These are phyloP conservation scores for Troides helena DNA, from an alignment of 2,888 invertebrate species.

Conservation along the genomic window DNA sequence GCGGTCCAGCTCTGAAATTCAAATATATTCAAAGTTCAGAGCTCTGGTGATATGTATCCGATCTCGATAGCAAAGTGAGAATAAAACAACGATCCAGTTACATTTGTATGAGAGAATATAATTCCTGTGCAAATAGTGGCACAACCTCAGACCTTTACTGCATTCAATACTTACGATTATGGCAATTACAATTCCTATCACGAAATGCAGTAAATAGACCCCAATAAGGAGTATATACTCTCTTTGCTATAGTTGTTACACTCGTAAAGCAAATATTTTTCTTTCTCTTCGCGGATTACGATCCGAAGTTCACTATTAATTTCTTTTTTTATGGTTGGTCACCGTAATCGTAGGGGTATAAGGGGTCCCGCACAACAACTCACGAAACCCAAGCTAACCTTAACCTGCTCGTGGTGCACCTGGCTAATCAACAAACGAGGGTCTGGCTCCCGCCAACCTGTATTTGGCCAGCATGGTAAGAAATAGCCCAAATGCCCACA, in stretches of 20 bases:
- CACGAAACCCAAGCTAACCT: too few species aligned
- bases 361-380: too few species aligned
- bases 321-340: too few species aligned
- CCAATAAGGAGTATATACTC: not conserved
- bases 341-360: too few species aligned
- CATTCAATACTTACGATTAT: constrained; percentile 13
- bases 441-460: too few species aligned
- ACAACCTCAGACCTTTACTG: constrained; percentile 4
- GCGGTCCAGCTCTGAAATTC: constrained; percentile 30
- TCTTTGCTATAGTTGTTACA: not conserved
- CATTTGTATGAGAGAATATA: constrained; percentile 30
- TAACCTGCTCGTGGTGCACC: too few species aligned
- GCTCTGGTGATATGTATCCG: constrained; percentile 30
- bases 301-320: too few species aligned
- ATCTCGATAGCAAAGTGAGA: constrained; percentile 31
- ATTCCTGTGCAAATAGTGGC: constrained; percentile 19
- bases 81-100: constrained; percentile 30
- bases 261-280: not conserved
- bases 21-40: constrained; percentile 34
- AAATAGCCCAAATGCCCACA: too few species aligned
- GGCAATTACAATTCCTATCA: constrained; percentile 10
- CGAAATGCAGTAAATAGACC: not conserved
- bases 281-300: too few species aligned
- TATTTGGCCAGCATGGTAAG: too few species aligned
- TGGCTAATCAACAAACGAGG: too few species aligned